phyloP scores from a whole-genome alignment of 1,140 invertebrate species.

The Ceratoteleas bidentatus region DNA sequence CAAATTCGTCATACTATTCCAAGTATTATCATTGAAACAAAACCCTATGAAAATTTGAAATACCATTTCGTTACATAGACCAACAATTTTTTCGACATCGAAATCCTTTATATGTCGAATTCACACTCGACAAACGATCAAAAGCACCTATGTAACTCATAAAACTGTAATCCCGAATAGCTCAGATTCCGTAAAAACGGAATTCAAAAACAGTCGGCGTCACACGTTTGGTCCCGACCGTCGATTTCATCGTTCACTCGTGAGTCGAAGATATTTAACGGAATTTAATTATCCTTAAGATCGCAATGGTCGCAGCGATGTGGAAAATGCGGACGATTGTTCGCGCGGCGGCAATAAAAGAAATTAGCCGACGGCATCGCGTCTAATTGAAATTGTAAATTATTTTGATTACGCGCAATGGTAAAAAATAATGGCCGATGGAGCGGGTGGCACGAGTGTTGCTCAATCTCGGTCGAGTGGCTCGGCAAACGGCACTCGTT shows the following conservation, averaged over 20 bases:
- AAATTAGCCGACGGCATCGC: slow-evolving; percentile 6
- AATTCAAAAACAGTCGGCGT: background rate
- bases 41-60: no score
- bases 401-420: slow-evolving; percentile 25
- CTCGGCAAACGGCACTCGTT: slow-evolving; percentile 29
- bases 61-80: no score
- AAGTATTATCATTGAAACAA: no score
- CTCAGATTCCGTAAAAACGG: no score
- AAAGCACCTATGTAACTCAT: no score
- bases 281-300: slow-evolving; percentile 30
- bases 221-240: background rate
- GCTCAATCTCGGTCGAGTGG: slow-evolving; percentile 21
- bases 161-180: no score
- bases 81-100: no score
- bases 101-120: no score
- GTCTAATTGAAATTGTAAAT: slow-evolving; percentile 45
- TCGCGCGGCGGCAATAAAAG: slow-evolving; percentile 22
- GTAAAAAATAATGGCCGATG: slow-evolving; percentile 37
- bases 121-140: no score
- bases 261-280: slow-evolving; percentile 13
- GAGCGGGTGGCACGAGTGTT: slow-evolving; percentile 7
- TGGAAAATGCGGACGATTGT: slow-evolving; percentile 17
- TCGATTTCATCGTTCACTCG: background rate
- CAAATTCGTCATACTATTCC: no score
- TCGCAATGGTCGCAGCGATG: slow-evolving; percentile 6